Evolutionary conservation across 2,888 invertebrate genomes (phyloP), one percentile per base, ranked within the genome.

Genomic region (Acanthosoma haemorrhoidale): DNA sequence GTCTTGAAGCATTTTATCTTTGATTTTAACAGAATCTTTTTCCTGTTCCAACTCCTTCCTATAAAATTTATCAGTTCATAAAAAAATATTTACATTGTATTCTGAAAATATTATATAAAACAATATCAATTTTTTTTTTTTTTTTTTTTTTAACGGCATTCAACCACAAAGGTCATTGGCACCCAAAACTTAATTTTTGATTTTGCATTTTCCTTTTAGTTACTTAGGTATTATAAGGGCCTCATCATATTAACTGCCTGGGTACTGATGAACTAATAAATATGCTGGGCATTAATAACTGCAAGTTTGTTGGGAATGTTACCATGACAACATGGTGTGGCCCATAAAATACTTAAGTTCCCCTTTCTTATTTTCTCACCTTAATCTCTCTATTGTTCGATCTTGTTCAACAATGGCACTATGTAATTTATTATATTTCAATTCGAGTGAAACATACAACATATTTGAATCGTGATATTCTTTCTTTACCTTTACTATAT

Each of bases 1-100:
- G 16, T 67, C 67, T 32, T 67, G 25, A 2, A 67, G 67, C 51
- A 67, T 67, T 57, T 67, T 67, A 15, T 67, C 67, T 34, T 67
- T 67, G n/a, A 67, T 57, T 31, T 57, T 67, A 18, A 67, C 21
- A 18, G 51, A 43, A 34, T 67, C 67, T 41, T 36, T 51, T 3
- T 57, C 51, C 15, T 34, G 18, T n/a, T 51, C 51, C 16, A 67
- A 11, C 16, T 67, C 67, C 9, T 4, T 13, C n/a, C 63, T 63
- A 9, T 38, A 29, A 59, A 59, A 8, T 9, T 36, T 36, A 36
- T 36, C 6, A 36, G 13, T 9, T 9, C 13, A 8, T 9, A 9
- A 9, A 36, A 36, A 36, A 36, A 36, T 36, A 36, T 36, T 36
- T 36, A 36, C 13, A 9, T 13, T 36, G 8, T 9, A 36, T 13